Conservation (phyloP, 2,888 invertebrate genomes). For the Patella depressa region DNA sequence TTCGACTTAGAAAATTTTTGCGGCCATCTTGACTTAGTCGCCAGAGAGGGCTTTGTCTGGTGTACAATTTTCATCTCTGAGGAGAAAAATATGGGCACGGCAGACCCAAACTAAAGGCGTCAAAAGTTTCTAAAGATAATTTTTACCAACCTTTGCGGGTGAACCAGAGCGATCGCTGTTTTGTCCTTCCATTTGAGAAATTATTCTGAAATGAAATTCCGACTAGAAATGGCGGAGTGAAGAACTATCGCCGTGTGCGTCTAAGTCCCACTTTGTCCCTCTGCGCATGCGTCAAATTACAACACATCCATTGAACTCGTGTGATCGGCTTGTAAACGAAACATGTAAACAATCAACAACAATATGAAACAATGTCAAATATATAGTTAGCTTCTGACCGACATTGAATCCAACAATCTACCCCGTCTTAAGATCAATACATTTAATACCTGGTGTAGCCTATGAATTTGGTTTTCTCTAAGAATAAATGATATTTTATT, state of each 20-base stretch:
- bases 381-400: too few species aligned
- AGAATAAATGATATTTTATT: too few species aligned
- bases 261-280: constrained; percentile 53
- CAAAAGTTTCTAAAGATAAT: constrained; percentile 22
- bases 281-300: constrained; percentile 55
- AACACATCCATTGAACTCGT: constrained; percentile 1
- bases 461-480: too few species aligned
- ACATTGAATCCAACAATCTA: too few species aligned
- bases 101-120: neutral
- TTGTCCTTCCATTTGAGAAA: constrained; percentile 40
- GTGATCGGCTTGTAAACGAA: too few species aligned
- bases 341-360: too few species aligned
- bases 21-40: constrained; percentile 66
- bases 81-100: neutral
- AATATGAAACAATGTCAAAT: too few species aligned
- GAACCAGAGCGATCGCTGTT: constrained; percentile 34
- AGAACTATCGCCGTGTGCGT: constrained; percentile 47
- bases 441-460: too few species aligned
- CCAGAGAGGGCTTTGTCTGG: constrained; percentile 38
- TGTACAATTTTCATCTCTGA: constrained; percentile 13
- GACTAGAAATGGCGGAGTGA: constrained; percentile 39
- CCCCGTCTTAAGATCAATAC: too few species aligned
- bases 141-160: constrained; percentile 39
- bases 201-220: constrained; percentile 30
- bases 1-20: constrained; percentile 63